Base-by-base conservation (phyloP, 2,888 invertebrate species). In the Drosophila barbarae region DNA sequence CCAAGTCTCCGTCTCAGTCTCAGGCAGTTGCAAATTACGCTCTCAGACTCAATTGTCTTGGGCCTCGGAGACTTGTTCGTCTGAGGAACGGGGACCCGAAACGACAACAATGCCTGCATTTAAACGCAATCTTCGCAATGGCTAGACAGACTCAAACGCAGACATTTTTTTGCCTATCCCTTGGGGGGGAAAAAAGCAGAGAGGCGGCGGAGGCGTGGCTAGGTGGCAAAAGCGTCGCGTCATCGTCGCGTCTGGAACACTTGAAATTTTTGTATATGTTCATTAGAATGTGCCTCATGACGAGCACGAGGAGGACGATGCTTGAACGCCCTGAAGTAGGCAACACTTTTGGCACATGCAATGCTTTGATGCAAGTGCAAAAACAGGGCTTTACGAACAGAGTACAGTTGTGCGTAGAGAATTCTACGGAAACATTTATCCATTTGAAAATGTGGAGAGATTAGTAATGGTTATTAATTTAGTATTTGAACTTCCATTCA, bases 1-100 rank as follows among this genome's bases (percentile, higher is more conserved):
- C 69, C 51, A 61, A 60, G 86, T 86, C 82, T 84, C 85, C 84
- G 86, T 85, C 82, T 84, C 85, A 79, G 86, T 7, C 21, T 21
- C 84, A 85, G 86, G 82, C 84, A 85, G 86, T 80, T 83, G 86
- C 86, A 85, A 84, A 86, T 84, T 86, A 84, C 79, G 82, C 84
- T 85, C 84, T 76, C 85, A 85, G 84, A 83, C 86, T 77, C 86
- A 83, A 87, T 87, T 85, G 86, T 84, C 86, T 85, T 87, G 81
- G 71, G 86, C 84, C 82, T 83, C 51, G 49, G 83, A 79, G 84
- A 76, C 74, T 72, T 63, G 41, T 13, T 13, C 13, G 52, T 65
- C 54, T 12, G 72, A 36, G 65, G 68, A 46, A 57, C 49, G 68
- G 67, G 64, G 59, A 67, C 54, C 61, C 68, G 50, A 66, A 60